A percentile compares a stretch with the other conserved stretches of the same genome.
These are phyloP conservation scores for Schizaphis graminum DNA, from an alignment of 2,888 invertebrate genomes.

Conservation along the genomic window DNA sequence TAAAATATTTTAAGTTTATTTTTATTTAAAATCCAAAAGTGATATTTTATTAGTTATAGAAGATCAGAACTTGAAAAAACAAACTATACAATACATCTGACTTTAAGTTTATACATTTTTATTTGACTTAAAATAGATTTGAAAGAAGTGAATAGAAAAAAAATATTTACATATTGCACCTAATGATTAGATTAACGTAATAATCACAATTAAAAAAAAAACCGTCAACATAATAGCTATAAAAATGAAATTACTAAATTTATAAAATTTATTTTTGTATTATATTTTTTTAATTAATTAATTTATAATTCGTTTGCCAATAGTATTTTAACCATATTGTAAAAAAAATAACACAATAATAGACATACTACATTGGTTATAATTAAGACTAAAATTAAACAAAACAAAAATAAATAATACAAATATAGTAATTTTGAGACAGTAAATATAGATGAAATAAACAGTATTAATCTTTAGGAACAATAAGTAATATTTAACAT, in stretches of 20 bases:
- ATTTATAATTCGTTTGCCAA: not conserved
- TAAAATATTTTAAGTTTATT: not conserved
- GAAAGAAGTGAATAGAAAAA: not conserved
- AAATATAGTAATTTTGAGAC: not conserved
- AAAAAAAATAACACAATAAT: not conserved
- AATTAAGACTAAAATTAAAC: not conserved
- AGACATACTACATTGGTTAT: not conserved
- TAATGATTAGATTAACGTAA: not conserved
- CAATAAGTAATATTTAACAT: not conserved
- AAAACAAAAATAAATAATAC: not conserved
- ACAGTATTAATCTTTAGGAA: not conserved
- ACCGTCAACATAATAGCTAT: not conserved
- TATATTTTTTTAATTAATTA: not conserved
- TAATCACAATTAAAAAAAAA: not conserved
- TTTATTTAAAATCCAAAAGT: not conserved
- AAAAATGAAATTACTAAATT: not conserved
- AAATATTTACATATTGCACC: not conserved
- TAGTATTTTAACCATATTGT: not conserved
- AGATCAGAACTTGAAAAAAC: not conserved
- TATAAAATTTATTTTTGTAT: not conserved
- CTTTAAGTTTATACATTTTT: not conserved
- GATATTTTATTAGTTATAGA: not conserved
- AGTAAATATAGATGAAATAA: not conserved
- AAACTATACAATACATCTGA: not conserved
- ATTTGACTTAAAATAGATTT: not conserved